Conservation (phyloP, 2,888 invertebrate species). For the Acleris emargana region DNA sequence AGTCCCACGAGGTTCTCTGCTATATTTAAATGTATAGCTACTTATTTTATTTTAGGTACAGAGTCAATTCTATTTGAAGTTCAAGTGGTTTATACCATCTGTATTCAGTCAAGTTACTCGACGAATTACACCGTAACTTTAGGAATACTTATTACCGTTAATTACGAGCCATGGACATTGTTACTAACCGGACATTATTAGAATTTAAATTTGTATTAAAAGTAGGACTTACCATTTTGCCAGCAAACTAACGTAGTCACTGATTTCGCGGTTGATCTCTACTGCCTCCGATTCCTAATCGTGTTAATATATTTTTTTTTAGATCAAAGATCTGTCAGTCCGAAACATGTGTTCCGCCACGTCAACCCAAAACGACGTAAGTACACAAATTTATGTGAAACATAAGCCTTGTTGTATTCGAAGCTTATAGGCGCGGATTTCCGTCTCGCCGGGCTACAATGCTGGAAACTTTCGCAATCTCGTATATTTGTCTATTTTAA, state of each 20-base stretch:
- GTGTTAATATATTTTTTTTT: conserved; percentile 23
- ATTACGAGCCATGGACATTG: too few relatives aligned
- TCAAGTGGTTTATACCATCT: too few relatives aligned
- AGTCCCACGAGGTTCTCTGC: too few relatives aligned
- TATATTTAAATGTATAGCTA: too few relatives aligned
- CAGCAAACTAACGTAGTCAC: conserved; percentile 15
- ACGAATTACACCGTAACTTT: too few relatives aligned
- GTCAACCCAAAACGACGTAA: conserved; percentile 11
- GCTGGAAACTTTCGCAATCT: neutral
- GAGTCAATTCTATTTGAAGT: too few relatives aligned
- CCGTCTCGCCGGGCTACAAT: conserved; percentile 5
- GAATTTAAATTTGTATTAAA: neutral
- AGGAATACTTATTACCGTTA: too few relatives aligned
- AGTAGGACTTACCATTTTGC: conserved; percentile 19
- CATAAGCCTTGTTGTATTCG: neutral
- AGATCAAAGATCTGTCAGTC: conserved; percentile 22
- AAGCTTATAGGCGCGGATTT: neutral
- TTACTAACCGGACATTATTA: neutral
- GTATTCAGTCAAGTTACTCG: too few relatives aligned
- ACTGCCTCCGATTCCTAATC: conserved; percentile 20
- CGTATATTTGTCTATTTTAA: neutral
- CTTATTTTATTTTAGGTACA: too few relatives aligned
- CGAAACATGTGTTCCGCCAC: conserved; percentile 16
- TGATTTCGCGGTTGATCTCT: conserved; percentile 9
- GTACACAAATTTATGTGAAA: neutral